Evolutionary conservation across 2,797 vertebrate species (phyloP).

Genomic region (Eidolon dupreanum): DNA sequence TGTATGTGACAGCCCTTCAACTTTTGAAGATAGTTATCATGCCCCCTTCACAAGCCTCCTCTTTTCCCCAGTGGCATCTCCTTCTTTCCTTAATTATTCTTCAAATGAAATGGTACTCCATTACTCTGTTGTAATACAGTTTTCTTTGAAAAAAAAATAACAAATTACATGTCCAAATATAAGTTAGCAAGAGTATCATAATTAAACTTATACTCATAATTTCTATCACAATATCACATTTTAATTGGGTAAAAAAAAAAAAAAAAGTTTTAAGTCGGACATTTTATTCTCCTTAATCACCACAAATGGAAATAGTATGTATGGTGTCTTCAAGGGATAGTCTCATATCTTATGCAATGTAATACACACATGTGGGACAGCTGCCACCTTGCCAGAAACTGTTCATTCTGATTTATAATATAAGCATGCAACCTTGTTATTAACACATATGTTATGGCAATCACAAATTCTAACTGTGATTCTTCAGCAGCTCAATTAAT

Average conservation of each 20-base stretch:
- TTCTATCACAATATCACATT: background rate
- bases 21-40: slow-evolving; percentile 16
- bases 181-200: background rate
- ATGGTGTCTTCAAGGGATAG: background rate
- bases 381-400: background rate
- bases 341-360: background rate
- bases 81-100: slow-evolving; percentile 29
- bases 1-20: slow-evolving; percentile 37
- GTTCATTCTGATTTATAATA: background rate
- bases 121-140: background rate
- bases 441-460: background rate
- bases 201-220: background rate
- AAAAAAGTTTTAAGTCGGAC: background rate
- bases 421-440: background rate
- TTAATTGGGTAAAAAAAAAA: background rate
- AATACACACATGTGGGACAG: background rate
- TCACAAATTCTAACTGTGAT: background rate
- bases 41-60: background rate
- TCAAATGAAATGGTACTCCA: background rate
- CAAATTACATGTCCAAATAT: background rate
- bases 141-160: background rate
- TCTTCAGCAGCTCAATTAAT: background rate
- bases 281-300: background rate
- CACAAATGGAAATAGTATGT: background rate
- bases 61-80: background rate